Evolutionary conservation across 2,888 invertebrate genomes (phyloP).

Genomic region (Rambutsinella grinnellia): DNA sequence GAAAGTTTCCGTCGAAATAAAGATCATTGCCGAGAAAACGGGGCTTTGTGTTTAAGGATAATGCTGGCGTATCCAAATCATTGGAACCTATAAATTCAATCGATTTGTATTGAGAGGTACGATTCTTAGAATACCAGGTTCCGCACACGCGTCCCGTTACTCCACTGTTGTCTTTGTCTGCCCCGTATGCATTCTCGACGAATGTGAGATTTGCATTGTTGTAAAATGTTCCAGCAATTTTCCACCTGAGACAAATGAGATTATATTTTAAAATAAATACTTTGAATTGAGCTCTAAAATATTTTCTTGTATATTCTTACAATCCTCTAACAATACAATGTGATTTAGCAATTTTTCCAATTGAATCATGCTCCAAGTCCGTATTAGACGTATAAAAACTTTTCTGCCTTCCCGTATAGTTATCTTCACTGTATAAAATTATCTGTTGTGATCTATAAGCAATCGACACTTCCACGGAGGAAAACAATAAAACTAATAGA

Average conservation of each 20-base stretch:
- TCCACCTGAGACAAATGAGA: slow-evolving; percentile 41
- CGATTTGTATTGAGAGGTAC: slow-evolving; percentile 53
- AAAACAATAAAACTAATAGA: slow-evolving; percentile 3
- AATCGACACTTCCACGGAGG: background rate
- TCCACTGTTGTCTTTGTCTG: slow-evolving; percentile 44
- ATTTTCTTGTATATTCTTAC: slow-evolving; percentile 51
- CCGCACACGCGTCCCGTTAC: slow-evolving; percentile 47
- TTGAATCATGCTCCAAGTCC: slow-evolving; percentile 38
- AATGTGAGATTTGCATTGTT: slow-evolving; percentile 48
- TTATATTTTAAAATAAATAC: background rate
- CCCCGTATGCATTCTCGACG: slow-evolving; percentile 55
- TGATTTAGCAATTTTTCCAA: slow-evolving; percentile 54
- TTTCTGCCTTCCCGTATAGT: slow-evolving; percentile 46
- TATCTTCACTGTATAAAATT: slow-evolving; percentile 45
- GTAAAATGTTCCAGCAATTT: slow-evolving; percentile 56
- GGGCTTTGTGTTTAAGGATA: slow-evolving; percentile 39
- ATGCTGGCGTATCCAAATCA: slow-evolving; percentile 55
- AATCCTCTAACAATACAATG: slow-evolving; percentile 57
- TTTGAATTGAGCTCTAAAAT: background rate
- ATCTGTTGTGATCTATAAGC: slow-evolving; percentile 52
- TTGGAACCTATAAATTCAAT: slow-evolving; percentile 52
- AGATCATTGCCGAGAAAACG: slow-evolving; percentile 53
- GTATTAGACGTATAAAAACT: slow-evolving; percentile 43
- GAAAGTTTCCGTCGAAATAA: slow-evolving; percentile 50
- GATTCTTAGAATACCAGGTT: slow-evolving; percentile 49